Evolutionary conservation across 92 coral and sea anemone species (phyloP).

Genomic region (Plumapathes pennacea): DNA sequence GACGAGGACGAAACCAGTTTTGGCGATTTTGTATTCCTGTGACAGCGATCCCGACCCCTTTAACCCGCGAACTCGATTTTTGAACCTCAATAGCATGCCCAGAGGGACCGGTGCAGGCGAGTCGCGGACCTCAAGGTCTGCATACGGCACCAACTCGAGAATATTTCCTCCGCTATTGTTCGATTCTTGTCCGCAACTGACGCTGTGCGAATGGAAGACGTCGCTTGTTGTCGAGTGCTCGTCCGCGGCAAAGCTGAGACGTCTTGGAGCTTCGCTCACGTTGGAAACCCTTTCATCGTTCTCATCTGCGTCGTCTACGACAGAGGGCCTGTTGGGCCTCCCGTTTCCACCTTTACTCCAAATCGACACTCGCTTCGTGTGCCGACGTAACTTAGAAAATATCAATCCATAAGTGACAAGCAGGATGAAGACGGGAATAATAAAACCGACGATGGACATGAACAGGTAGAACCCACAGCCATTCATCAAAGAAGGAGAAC

Average conservation of each 20-base stretch:
- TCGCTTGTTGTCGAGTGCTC: no score
- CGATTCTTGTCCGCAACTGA: no score
- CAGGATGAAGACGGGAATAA: conserved; percentile 68
- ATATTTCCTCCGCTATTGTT: no score
- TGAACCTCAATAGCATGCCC: no score
- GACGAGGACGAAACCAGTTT: conserved; percentile 77
- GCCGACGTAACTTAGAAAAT: conserved; percentile 64
- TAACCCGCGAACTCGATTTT: no score
- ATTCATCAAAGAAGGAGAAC: conserved; percentile 77
- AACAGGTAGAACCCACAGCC: conserved; percentile 72
- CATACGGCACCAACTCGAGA: no score
- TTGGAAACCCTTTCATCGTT: background rate
- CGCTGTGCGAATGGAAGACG: no score
- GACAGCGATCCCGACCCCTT: no score
- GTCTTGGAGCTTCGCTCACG: no score
- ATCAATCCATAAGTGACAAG: conserved; percentile 79
- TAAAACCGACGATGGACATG: conserved; percentile 67
- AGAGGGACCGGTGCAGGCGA: no score
- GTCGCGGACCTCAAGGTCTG: no score
- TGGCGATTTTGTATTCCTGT: conserved; percentile 89
- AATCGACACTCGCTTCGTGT: conserved; percentile 60
- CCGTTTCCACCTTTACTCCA: conserved; percentile 34
- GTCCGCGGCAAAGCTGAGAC: no score
- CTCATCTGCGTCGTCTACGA: background rate
- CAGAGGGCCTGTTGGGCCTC: background rate